A percentile compares a stretch with the other conserved stretches of the same genome.
Evolutionary conservation across 2,888 invertebrate species (phyloP).

Genomic region (Hypomecis atomaria): DNA sequence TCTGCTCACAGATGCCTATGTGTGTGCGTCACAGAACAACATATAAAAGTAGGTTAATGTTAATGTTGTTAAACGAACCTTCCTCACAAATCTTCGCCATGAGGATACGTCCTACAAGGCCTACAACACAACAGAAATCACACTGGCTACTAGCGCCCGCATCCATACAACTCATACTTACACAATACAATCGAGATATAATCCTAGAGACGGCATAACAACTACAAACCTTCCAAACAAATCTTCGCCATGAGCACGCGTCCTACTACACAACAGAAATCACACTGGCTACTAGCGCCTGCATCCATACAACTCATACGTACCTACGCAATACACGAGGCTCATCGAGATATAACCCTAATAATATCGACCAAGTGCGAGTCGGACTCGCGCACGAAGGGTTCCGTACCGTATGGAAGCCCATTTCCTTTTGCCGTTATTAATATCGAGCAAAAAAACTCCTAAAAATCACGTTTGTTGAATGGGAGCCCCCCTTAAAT

Average conservation of each 20-base stretch:
- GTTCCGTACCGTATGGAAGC: too few species aligned
- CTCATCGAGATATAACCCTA: too few species aligned
- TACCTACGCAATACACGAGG: neutral
- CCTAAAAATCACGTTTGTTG: too few species aligned
- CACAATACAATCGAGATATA: neutral
- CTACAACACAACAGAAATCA: conserved; percentile 23
- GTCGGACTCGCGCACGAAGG: too few species aligned
- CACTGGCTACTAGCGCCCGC: conserved; percentile 27
- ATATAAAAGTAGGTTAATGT: conserved; percentile 11
- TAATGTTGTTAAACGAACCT: conserved; percentile 16
- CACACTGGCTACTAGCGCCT: conserved; percentile 28
- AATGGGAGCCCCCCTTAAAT: too few species aligned
- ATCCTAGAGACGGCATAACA: too few species aligned
- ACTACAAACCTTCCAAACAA: too few species aligned
- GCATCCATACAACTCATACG: conserved; percentile 1
- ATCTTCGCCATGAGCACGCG: conserved; percentile 28
- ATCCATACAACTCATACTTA: neutral
- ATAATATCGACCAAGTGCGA: too few species aligned
- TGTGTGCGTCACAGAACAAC: too few species aligned
- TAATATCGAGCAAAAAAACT: too few species aligned
- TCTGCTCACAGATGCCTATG: too few species aligned
- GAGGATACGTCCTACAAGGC: conserved; percentile 20
- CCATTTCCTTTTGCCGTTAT: too few species aligned
- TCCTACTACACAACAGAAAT: conserved; percentile 21
- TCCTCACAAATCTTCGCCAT: conserved; percentile 32